Evolutionary conservation across 2,113 vertebrate genomes (phyloP).

Genomic region (Poeciliopsis turrubarensis): DNA sequence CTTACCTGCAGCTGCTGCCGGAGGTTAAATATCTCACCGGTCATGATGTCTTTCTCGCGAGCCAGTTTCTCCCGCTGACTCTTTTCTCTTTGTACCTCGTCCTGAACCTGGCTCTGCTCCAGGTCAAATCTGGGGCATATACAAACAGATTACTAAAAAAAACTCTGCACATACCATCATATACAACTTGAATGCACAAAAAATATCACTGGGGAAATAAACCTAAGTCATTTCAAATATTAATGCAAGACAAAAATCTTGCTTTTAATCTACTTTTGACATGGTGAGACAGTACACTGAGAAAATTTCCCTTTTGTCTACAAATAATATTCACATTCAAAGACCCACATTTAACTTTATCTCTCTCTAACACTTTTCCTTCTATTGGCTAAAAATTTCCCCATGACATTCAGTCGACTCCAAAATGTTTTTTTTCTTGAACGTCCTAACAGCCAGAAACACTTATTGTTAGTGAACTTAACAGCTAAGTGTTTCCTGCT

Average conservation of each 20-base stretch:
- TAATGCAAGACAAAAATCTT: not conserved
- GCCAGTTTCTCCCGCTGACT: slow-evolving; percentile 89
- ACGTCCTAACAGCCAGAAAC: slow-evolving; percentile 56
- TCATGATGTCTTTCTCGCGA: slow-evolving; percentile 90
- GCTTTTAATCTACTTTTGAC: not conserved
- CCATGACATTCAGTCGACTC: slow-evolving; percentile 54
- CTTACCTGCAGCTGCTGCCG: slow-evolving; percentile 93
- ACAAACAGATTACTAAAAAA: slow-evolving; percentile 13
- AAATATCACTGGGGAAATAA: not conserved
- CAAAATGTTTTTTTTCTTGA: slow-evolving; percentile 58
- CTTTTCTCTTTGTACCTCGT: slow-evolving; percentile 90
- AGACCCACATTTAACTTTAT: not conserved
- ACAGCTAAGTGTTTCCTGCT: slow-evolving; percentile 72
- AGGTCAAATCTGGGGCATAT: slow-evolving; percentile 87
- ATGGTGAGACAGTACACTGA: not conserved
- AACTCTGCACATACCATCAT: not conserved
- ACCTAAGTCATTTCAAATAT: not conserved
- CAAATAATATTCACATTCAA: not conserved
- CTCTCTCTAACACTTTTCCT: slow-evolving; percentile 39
- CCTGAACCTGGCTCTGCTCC: slow-evolving; percentile 89
- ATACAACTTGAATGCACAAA: not conserved
- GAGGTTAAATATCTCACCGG: slow-evolving; percentile 89
- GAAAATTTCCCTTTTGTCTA: not conserved
- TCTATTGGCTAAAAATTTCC: slow-evolving; percentile 54
- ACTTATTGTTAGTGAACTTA: slow-evolving; percentile 70